Percentiles rank a stretch among this genome's conserved stretches.
These are phyloP conservation scores for Nomada goodeniana DNA, from an alignment of 2,888 invertebrate species.

Conservation along the genomic window DNA sequence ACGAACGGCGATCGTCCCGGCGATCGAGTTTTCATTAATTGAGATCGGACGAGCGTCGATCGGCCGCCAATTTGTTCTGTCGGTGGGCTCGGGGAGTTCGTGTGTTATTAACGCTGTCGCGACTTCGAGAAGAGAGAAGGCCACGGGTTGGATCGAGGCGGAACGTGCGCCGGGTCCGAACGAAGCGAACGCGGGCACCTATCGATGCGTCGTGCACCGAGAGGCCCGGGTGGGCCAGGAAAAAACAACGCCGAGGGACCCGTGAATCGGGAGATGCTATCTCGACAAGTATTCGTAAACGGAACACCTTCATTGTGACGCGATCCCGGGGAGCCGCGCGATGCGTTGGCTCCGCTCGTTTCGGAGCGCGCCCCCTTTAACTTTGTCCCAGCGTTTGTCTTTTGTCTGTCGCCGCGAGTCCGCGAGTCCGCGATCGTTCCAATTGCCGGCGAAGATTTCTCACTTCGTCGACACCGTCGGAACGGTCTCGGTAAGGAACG, in stretches of 20 bases:
- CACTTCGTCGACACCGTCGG: too few species aligned
- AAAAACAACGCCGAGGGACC: slow-evolving; percentile 6
- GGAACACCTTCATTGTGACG: slow-evolving; percentile 37
- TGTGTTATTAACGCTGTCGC: slow-evolving; percentile 72
- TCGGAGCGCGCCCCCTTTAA: neutral
- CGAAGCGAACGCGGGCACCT: neutral
- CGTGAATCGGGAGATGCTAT: slow-evolving; percentile 48
- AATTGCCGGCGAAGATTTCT: too few species aligned
- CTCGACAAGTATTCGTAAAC: slow-evolving; percentile 47
- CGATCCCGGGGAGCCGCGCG: neutral
- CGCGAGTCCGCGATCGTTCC: too few species aligned
- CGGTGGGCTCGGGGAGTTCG: slow-evolving; percentile 66
- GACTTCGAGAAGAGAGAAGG: slow-evolving; percentile 28
- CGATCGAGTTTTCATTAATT: slow-evolving; percentile 78
- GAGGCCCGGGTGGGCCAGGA: too few species aligned
- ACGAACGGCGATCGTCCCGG: slow-evolving; percentile 64
- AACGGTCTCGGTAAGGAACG: too few species aligned
- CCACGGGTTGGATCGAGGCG: neutral
- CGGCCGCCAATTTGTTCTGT: slow-evolving; percentile 76
- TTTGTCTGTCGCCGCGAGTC: neutral
- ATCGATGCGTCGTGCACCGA: slow-evolving; percentile 19
- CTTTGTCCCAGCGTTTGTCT: neutral
- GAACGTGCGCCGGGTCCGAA: slow-evolving; percentile 10
- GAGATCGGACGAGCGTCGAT: slow-evolving; percentile 71
- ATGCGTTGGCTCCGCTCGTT: slow-evolving; percentile 1